Percentiles rank a stretch among this genome's conserved stretches.
Evolutionary conservation across 2,797 vertebrate species (phyloP).

Genomic region (Cygnus olor): DNA sequence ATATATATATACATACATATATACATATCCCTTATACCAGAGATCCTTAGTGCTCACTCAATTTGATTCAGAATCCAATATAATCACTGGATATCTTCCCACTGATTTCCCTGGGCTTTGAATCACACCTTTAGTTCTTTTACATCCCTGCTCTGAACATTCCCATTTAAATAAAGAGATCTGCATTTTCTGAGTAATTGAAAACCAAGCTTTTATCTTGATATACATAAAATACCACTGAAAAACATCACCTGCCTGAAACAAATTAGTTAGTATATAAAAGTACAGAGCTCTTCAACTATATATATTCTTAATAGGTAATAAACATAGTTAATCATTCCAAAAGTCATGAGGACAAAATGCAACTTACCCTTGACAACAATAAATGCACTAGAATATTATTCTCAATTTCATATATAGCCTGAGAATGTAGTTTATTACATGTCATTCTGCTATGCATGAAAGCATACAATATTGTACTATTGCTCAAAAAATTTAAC

Average conservation of each 20-base stretch:
- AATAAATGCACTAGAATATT: neutral
- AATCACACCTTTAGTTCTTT: neutral
- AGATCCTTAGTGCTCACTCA: neutral
- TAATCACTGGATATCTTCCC: neutral
- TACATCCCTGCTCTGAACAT: neutral
- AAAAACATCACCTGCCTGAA: neutral
- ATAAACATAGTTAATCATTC: neutral
- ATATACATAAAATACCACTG: neutral
- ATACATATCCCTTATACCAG: neutral
- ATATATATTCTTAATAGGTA: neutral
- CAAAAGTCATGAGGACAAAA: neutral
- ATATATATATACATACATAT: too few species aligned
- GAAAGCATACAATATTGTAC: neutral
- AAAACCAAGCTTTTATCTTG: neutral
- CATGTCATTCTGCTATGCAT: neutral
- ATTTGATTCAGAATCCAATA: neutral
- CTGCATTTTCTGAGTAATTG: neutral
- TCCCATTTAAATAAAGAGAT: neutral
- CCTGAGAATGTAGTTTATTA: neutral
- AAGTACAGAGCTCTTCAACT: neutral
- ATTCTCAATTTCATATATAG: neutral
- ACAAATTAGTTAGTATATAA: neutral
- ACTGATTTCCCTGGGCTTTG: neutral
- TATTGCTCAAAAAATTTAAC: neutral
- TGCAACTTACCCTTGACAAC: neutral